Conservation (phyloP, 1,140 invertebrate genomes). For the Drosophila rufa region DNA sequence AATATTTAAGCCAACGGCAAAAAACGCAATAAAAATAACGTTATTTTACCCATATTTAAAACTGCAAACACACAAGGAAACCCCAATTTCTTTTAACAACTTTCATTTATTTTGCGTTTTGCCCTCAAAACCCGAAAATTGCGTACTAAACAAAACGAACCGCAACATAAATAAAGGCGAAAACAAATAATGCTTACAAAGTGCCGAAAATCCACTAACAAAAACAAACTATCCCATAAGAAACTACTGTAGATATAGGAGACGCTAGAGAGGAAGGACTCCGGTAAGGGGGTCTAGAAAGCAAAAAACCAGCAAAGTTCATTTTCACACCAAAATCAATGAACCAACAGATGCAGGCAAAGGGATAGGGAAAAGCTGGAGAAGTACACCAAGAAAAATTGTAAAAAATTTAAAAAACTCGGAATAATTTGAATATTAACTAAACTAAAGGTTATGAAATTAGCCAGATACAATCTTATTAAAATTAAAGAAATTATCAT, state of each 20-base stretch:
- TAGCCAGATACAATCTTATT: too few relatives aligned
- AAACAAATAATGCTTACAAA: conserved; percentile 82
- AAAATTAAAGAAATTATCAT: not conserved
- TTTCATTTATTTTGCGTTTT: conserved; percentile 38
- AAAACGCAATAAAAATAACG: too few relatives aligned
- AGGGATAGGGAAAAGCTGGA: not conserved
- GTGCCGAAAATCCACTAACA: conserved; percentile 66
- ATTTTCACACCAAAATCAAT: conserved; percentile 82
- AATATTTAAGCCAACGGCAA: not conserved
- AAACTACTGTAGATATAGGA: conserved; percentile 13
- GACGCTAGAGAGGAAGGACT: conserved; percentile 8
- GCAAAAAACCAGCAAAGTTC: conserved; percentile 70
- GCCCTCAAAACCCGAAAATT: conserved; percentile 50
- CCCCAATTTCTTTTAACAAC: conserved; percentile 19
- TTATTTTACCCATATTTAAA: not conserved
- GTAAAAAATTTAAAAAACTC: not conserved
- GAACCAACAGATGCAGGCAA: conserved; percentile 68
- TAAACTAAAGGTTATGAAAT: not conserved
- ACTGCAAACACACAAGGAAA: not conserved
- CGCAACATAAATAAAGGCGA: conserved; percentile 75
- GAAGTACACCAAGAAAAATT: conserved; percentile 6
- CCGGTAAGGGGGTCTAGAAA: conserved; percentile 18
- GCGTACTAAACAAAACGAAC: conserved; percentile 68
- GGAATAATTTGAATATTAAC: not conserved
- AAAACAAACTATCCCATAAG: conserved; percentile 18